Evolutionary conservation across 2,888 invertebrate species (phyloP), one percentile per base, ranked within the genome.

Genomic region (Coenonympha arcania): DNA sequence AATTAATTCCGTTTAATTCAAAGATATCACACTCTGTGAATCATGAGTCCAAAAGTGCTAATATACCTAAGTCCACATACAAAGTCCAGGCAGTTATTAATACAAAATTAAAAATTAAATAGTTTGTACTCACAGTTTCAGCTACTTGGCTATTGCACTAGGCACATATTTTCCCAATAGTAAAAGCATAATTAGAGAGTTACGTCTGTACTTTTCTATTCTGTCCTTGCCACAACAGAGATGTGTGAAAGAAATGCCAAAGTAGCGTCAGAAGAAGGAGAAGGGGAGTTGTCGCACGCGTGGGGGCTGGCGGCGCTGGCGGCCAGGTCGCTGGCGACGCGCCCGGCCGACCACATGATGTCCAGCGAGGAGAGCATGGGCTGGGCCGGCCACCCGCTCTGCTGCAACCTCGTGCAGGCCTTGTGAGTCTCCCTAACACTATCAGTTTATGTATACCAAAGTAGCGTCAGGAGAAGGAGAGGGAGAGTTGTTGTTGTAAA

Each of bases 341-440:
- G 75, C 61, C 20, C 78, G 6, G 49, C 55, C 5, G 82, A 80
- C 50, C 79, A 84, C 57, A 63, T 76, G 49, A 79, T 81, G 44
- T 79, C 87, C 36, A 81, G 87, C 62, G 91, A 93, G 63, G 90
- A 91, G 64, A 90, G 90, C 55, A 89, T 91, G 67, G 92, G 93
- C 42, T 94, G 94, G 93, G 88, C 90, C 3, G 88, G 90, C 42
- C 94, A 95, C 85, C 96, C 98, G 0, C 94, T 96, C 62, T 96
- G 96, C 56, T 91, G 92, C 69, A 90, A 90, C 63, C 81, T 97
- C 62, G 88, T 98, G 57, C 93, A 96, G 69, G 92, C 95, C 2
- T 81, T 98, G 95, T 96, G 80, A 89, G 93, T 39, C 4, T 34
- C 2, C 3, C 16, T 33, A 1, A 6, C 3, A 6, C 33, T 18